These are phyloP conservation scores for Caenorhabditis panamensis DNA, from an alignment of 2,888 invertebrate genomes.

Conservation along the genomic window DNA sequence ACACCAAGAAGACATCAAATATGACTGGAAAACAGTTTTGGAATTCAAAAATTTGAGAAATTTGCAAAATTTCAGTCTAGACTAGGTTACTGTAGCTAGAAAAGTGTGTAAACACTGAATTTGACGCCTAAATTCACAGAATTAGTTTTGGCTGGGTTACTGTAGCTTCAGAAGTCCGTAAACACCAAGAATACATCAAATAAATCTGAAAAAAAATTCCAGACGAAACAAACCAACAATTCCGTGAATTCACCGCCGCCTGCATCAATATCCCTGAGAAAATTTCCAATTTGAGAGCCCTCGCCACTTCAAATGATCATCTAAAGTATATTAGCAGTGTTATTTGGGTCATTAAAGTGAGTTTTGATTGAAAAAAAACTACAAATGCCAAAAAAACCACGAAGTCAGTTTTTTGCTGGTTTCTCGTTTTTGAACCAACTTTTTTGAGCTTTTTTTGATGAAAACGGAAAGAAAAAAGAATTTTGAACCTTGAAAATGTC, in stretches of 20 bases:
- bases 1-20: too few relatives aligned
- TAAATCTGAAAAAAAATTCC: background rate
- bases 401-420: too few relatives aligned
- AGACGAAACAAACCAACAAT: slow-evolving; percentile 11
- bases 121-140: background rate
- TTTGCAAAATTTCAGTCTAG: background rate
- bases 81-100: too few relatives aligned
- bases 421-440: too few relatives aligned
- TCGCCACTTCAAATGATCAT: slow-evolving; percentile 21
- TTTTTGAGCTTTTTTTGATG: too few relatives aligned
- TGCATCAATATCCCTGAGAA: slow-evolving; percentile 36
- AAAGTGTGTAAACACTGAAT: too few relatives aligned
- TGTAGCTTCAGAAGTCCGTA: too few relatives aligned
- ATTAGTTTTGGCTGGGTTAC: too few relatives aligned
- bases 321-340: slow-evolving; percentile 18
- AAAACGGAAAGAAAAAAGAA: too few relatives aligned
- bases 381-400: too few relatives aligned
- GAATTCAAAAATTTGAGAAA: background rate
- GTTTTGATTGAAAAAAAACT: background rate
- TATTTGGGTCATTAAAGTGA: slow-evolving; percentile 14
- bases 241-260: slow-evolving; percentile 22
- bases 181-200: too few relatives aligned
- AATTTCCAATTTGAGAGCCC: slow-evolving; percentile 24
- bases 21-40: background rate
- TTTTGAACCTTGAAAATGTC: too few relatives aligned